A percentile compares a stretch with the other conserved stretches of the same genome.
Evolutionary conservation across 2,113 vertebrate species (phyloP).

Genomic region (Chaetops frenatus): DNA sequence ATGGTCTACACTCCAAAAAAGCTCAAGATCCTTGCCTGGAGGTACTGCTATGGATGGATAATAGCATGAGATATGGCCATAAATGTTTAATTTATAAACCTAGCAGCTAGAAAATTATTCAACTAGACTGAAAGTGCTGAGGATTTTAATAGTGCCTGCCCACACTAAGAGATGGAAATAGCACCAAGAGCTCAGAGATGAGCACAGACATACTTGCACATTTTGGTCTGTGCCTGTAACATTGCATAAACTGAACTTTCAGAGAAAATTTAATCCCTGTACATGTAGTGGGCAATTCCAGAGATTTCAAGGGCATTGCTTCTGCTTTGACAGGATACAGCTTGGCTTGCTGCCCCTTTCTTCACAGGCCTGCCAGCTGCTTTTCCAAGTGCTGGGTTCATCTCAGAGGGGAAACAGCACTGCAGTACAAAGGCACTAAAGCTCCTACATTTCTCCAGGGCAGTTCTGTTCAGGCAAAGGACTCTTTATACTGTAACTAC

Average conservation of each 20-base stretch:
- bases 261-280: neutral
- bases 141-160: slow-evolving; percentile 46
- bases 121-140: slow-evolving; percentile 14
- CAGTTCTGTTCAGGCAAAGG: neutral
- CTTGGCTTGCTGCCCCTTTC: neutral
- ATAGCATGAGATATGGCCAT: neutral
- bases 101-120: slow-evolving; percentile 47
- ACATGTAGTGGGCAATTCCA: neutral
- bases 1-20: neutral
- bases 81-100: slow-evolving; percentile 44
- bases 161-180: slow-evolving; percentile 28
- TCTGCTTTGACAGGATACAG: neutral
- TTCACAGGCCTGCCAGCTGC: neutral
- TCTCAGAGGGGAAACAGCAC: neutral
- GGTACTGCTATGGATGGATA: neutral
- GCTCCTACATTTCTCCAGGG: neutral
- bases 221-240: neutral
- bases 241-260: neutral
- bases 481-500: neutral
- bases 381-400: neutral
- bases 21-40: neutral
- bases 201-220: neutral
- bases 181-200: neutral
- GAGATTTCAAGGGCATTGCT: neutral
- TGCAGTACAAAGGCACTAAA: neutral